Percentiles rank a stretch among this genome's conserved stretches.
These are phyloP conservation scores for Coptotermes formosanus DNA, from an alignment of 1,140 invertebrate genomes.

Conservation along the genomic window DNA sequence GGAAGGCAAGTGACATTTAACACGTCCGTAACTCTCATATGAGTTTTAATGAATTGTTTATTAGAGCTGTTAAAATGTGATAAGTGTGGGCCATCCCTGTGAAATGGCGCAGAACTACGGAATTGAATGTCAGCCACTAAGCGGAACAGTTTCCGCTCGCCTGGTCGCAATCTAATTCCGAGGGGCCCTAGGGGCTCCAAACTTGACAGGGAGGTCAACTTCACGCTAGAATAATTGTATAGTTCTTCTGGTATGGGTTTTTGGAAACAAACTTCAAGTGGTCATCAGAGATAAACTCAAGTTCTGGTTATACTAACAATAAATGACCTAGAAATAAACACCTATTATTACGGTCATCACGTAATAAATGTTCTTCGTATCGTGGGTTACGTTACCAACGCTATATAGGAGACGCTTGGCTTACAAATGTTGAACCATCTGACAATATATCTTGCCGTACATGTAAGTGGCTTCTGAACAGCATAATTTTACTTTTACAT, in stretches of 20 bases:
- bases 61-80: background rate
- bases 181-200: background rate
- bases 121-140: background rate
- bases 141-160: background rate
- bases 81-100: background rate
- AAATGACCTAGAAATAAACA: background rate
- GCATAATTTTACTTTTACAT: too few species aligned
- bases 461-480: too few species aligned
- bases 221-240: background rate
- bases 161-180: constrained; percentile 4
- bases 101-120: too few species aligned
- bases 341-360: too few species aligned
- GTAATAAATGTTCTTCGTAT: too few species aligned
- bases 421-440: too few species aligned
- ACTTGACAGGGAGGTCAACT: constrained; percentile 5
- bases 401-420: too few species aligned
- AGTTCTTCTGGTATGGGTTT: background rate
- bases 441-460: too few species aligned
- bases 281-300: background rate
- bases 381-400: too few species aligned
- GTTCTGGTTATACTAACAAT: background rate
- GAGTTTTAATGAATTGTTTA: too few species aligned
- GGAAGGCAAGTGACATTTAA: too few species aligned
- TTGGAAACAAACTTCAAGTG: background rate
- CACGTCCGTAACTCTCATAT: too few species aligned